Evolutionary conservation across 30 jellyfish, hydroid and myxozoan species (phyloP).

Genomic region (Aurelia sp.): DNA sequence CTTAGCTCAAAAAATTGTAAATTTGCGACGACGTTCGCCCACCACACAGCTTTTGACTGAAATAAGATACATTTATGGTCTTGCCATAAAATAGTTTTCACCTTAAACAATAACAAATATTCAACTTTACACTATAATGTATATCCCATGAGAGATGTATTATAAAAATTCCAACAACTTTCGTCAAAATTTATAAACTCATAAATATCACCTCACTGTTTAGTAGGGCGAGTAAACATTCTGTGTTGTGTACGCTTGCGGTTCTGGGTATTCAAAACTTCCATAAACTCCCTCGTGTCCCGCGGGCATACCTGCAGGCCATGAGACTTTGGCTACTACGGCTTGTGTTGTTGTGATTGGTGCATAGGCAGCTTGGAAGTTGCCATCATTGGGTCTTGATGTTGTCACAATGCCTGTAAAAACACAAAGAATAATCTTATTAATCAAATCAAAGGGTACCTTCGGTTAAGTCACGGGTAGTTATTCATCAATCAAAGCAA

Average conservation of each 20-base stretch:
- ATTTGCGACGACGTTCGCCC: too few species aligned
- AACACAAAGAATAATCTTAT: too few species aligned
- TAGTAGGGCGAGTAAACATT: constrained; percentile 72
- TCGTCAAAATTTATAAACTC: constrained; percentile 36
- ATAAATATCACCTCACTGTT: constrained; percentile 36
- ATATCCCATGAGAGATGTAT: constrained; percentile 37
- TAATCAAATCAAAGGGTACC: too few species aligned
- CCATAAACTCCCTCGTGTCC: constrained; percentile 89
- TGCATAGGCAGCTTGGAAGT: constrained; percentile 84
- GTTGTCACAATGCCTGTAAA: constrained; percentile 53
- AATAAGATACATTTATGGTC: constrained; percentile 22
- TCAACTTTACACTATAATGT: constrained; percentile 50
- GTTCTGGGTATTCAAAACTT: constrained; percentile 89
- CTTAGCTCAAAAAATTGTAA: too few species aligned
- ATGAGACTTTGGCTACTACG: constrained; percentile 93
- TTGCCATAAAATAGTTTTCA: constrained; percentile 25
- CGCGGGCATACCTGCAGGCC: constrained; percentile 97
- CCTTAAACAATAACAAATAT: constrained; percentile 28
- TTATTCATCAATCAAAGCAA: too few species aligned
- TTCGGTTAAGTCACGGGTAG: too few species aligned
- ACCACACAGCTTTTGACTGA: neutral
- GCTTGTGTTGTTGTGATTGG: constrained; percentile 94
- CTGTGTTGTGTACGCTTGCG: constrained; percentile 74
- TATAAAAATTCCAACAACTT: constrained; percentile 11
- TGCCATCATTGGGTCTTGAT: constrained; percentile 68